Percentiles rank a stretch among this genome's conserved stretches.
Evolutionary conservation across 1,140 invertebrate genomes (phyloP).

Genomic region (Phocides pigmalion): DNA sequence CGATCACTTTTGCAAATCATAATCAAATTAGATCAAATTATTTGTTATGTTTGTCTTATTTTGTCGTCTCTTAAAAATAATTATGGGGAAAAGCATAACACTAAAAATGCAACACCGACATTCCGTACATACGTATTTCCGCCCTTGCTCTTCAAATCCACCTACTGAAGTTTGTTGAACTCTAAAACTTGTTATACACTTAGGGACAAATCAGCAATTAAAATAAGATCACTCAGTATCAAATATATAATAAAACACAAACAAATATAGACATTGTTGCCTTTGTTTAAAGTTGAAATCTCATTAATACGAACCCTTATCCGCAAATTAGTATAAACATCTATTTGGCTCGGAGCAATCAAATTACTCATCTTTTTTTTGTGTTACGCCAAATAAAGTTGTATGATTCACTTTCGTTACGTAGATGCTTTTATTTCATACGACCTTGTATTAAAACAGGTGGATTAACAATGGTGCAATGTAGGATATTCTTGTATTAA

Average conservation of each 20-base stretch:
- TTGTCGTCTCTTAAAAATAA: too few species aligned
- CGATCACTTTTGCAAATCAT: too few species aligned
- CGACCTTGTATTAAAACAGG: slow-evolving; percentile 31
- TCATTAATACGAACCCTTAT: neutral
- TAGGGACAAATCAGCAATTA: neutral
- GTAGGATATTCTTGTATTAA: neutral
- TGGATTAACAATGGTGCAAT: slow-evolving; percentile 13
- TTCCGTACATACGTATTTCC: slow-evolving; percentile 1
- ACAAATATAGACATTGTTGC: neutral
- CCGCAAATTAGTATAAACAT: slow-evolving; percentile 9
- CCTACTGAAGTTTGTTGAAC: slow-evolving; percentile 11
- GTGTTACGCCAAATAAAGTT: slow-evolving; percentile 33
- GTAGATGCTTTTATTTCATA: slow-evolving; percentile 33
- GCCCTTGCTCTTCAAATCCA: neutral
- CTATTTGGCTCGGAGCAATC: slow-evolving; percentile 19
- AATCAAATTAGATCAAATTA: too few species aligned
- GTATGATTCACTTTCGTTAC: slow-evolving; percentile 53
- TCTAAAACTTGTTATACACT: neutral
- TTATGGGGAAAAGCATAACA: too few species aligned
- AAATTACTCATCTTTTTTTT: slow-evolving; percentile 52
- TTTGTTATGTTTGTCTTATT: too few species aligned
- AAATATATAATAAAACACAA: neutral
- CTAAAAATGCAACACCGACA: too few species aligned
- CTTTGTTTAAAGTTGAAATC: neutral
- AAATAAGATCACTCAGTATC: neutral